These are phyloP conservation scores for Macrostomum cliftonense DNA, from an alignment of 2,888 invertebrate species.

Conservation along the genomic window DNA sequence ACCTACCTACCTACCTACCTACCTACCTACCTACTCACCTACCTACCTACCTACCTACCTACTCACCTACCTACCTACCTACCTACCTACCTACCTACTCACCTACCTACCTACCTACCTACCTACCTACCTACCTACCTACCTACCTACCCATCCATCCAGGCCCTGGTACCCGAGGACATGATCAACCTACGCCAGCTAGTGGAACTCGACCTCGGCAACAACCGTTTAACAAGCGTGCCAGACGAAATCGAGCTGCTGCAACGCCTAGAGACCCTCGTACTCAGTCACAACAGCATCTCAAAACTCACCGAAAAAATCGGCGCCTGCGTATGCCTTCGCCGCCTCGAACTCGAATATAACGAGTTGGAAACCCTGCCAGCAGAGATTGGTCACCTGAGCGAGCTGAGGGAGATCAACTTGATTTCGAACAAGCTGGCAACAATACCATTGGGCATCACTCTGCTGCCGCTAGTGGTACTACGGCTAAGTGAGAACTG, in stretches of 20 bases:
- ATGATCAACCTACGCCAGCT: constrained; percentile 40
- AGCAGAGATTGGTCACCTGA: constrained; percentile 78
- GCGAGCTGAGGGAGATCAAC: constrained; percentile 74
- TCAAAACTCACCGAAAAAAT: not conserved
- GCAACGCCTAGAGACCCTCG: constrained; percentile 76
- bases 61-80: no score
- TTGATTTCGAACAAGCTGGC: constrained; percentile 88
- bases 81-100: no score
- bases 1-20: no score
- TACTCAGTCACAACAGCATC: constrained; percentile 67
- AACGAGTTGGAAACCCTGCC: constrained; percentile 87
- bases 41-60: no score
- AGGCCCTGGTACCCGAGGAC: no score
- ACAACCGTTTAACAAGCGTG: constrained; percentile 79
- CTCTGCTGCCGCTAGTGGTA: constrained; percentile 63
- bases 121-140: no score
- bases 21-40: no score
- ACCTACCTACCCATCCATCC: no score
- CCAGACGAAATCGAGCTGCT: constrained; percentile 91
- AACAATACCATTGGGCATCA: constrained; percentile 70
- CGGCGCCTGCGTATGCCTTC: not conserved
- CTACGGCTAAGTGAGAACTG: constrained; percentile 90
- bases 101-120: no score
- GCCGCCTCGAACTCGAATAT: constrained; percentile 54
- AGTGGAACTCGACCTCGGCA: constrained; percentile 93